These are phyloP conservation scores for Acrocephalus kingi DNA, from an alignment of 2,113 vertebrate species.

Conservation along the genomic window DNA sequence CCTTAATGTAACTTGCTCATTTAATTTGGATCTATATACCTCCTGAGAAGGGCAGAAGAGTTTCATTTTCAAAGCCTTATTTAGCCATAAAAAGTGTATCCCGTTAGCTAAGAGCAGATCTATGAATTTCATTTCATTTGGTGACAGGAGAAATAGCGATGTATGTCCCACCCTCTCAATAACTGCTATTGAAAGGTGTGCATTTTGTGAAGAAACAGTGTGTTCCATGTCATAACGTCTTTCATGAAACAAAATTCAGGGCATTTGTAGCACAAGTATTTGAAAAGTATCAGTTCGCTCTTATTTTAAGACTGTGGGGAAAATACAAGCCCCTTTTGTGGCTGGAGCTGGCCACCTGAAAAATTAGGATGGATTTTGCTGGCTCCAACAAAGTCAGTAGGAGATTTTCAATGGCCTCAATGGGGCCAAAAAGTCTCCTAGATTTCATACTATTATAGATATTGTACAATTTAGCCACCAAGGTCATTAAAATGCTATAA, in stretches of 20 bases:
- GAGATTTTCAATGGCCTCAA: neutral
- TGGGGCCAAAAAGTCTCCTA: conserved; percentile 2
- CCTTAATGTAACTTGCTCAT: conserved; percentile 24
- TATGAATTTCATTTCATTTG: conserved; percentile 55
- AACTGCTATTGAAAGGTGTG: conserved; percentile 7
- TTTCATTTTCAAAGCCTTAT: conserved; percentile 57
- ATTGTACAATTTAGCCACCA: neutral
- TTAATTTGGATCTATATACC: conserved; percentile 52
- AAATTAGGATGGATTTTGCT: conserved; percentile 35
- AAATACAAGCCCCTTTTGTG: neutral
- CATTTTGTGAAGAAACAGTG: conserved; percentile 18
- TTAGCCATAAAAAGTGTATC: conserved; percentile 41
- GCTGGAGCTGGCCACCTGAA: conserved; percentile 1
- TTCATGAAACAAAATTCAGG: neutral
- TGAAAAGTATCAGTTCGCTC: neutral
- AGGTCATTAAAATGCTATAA: conserved; percentile 39
- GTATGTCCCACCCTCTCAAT: conserved; percentile 18
- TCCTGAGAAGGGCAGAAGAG: conserved; percentile 37
- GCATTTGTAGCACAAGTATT: neutral
- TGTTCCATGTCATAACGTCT: neutral
- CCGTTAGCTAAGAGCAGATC: neutral
- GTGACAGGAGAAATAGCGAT: conserved; percentile 5
- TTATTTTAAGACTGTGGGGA: neutral
- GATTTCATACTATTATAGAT: neutral
- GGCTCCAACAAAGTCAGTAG: neutral